Evolutionary conservation across 2,888 invertebrate genomes (phyloP), one percentile per base, ranked within the genome.

Genomic region (Strigamia maritima): DNA sequence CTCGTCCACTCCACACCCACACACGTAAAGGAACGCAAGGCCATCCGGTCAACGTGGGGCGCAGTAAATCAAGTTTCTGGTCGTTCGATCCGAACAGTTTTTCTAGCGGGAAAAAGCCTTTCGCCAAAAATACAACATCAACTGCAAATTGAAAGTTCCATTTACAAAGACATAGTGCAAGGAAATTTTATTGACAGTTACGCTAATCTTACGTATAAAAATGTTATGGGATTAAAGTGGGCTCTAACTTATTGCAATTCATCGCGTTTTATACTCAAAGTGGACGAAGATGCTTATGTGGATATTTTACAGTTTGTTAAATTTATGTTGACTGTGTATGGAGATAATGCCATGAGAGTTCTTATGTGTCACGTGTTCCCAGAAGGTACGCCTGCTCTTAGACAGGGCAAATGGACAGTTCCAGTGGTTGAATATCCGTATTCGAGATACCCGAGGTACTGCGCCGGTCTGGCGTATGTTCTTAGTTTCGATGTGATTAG

Each of bases 171-270:
- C 83, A 87, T 94, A 77, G 89, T 94, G 22, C 92, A 93, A 84
- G 94, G 94, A 0, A 90, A 89, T 80, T 94, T 94, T 83, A 82
- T 89, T 60, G 94, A 94, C 86, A 89, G 91, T 0, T 94, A 94
- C 84, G 88, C 91, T 77, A 94, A 94, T 85, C 89, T 94, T 86
- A 94, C 94, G 0, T 92, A 94, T 83, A 94, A 94, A 84, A 93
- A 94, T 85, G 91, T 92, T 7, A 93, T 93, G 90, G 92, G 91
- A 0, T 87, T 94, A 74, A 93, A 93, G 84, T 94, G 94, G 91
- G 90, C 91, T 24, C 87, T 89, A 0, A 91, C 90, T 83, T 89
- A 91, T 83, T 94, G 94, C 84, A 88, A 90, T 40, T 24, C 22
- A 8, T 92, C 92, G 0, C 90, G 89, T 82, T 90, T 90, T 83